Base-by-base conservation (phyloP, 2,888 invertebrate species). In the Conomelus anceps region DNA sequence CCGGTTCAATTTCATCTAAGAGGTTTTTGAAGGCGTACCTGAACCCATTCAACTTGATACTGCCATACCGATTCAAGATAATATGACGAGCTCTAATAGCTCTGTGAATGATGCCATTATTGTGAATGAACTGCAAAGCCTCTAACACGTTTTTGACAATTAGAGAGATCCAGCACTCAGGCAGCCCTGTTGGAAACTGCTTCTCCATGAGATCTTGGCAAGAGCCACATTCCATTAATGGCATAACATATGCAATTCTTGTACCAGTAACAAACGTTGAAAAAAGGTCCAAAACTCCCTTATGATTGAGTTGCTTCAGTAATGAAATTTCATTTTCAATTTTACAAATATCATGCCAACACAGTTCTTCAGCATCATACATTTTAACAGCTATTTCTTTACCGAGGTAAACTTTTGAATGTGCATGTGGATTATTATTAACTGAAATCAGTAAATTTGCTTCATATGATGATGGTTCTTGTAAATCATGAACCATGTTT, bases 221-320 rank as follows among this genome's bases (percentile, higher is more conserved):
- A 26, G 86, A 86, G 3, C 86, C 86, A 86, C 29, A 86, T 86
- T 86, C 86, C 24, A 86, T 24, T 22, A 86, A 86, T 26, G 86
- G 86, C 24, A 86, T 24, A 24, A 26, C n/a, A 22, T 26, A 86
- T 24, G 29, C 24, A 86, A 86, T 23, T 22, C 24, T 29, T 7
- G 6, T 23, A 22, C 86, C 86, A 86, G 23, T 23, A 13, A 86
- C 86, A 26, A 86, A 86, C 13, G 86, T 63, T 63, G 63, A 63
- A 63, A 63, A 1, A 63, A 63, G 63, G 7, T 63, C n/a, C n/a
- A n/a, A 13, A 63, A 63, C 63, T 1, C 63, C 63, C n/a, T 63
- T 7, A n/a, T 63, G 63, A 63, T 63, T 63, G 3, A 63, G 63
- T 63, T 86, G 23, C n/a, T 86, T 86, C 26, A 86, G 24, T 11